These are phyloP conservation scores for Adelognathus sp. DNA, from an alignment of 2,888 invertebrate genomes.

Conservation along the genomic window DNA sequence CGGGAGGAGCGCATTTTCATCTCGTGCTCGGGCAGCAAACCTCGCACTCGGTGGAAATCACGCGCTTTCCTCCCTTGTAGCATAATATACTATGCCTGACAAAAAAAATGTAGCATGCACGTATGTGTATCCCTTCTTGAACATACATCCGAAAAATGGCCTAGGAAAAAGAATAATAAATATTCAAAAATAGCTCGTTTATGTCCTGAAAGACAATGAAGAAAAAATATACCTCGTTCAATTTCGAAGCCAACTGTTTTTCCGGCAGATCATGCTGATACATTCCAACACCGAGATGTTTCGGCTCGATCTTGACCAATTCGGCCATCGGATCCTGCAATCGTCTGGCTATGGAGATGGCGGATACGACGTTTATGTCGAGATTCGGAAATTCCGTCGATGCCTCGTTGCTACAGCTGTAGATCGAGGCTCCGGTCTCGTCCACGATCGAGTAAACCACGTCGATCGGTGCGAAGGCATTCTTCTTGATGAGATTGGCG, in stretches of 20 bases:
- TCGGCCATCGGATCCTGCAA: constrained; percentile 95
- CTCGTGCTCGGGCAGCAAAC: too few relatives aligned
- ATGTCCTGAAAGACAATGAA: neutral
- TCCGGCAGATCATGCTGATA: constrained; percentile 96
- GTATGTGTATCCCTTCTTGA: too few relatives aligned
- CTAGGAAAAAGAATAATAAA: neutral
- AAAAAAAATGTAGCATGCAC: too few relatives aligned
- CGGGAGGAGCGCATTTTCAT: too few relatives aligned
- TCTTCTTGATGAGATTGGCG: constrained; percentile 83
- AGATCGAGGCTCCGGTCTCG: constrained; percentile 96
- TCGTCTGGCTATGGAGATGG: constrained; percentile 92
- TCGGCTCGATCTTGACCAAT: constrained; percentile 95
- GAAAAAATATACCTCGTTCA: constrained; percentile 84
- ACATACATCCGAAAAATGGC: too few relatives aligned
- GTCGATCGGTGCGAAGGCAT: constrained; percentile 83
- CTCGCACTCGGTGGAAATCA: too few relatives aligned
- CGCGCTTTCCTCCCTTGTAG: too few relatives aligned
- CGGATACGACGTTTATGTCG: constrained; percentile 90
- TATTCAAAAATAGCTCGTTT: neutral
- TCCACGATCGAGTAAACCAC: constrained; percentile 91
- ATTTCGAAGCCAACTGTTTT: constrained; percentile 87
- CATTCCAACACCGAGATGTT: constrained; percentile 96
- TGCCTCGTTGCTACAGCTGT: constrained; percentile 93
- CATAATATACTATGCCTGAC: too few relatives aligned
- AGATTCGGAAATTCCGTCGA: constrained; percentile 91